These are phyloP conservation scores for Oikopleura dioica DNA, from an alignment of 23 tunicate species.

Conservation along the genomic window DNA sequence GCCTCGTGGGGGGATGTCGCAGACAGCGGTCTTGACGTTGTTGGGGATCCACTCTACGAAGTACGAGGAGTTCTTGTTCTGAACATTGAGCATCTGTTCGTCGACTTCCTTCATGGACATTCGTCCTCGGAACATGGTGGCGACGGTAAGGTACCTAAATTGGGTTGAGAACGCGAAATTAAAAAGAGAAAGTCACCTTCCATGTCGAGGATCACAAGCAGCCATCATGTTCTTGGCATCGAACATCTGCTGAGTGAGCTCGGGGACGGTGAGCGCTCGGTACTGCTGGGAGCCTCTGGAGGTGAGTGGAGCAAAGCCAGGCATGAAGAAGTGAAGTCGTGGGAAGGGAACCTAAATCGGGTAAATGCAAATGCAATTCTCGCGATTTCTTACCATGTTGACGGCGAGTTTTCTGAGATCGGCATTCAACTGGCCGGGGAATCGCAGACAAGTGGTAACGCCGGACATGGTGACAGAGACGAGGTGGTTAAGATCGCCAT, in stretches of 20 bases:
- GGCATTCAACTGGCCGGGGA: too few relatives aligned
- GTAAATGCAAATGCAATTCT: too few relatives aligned
- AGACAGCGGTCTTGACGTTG: conserved; percentile 72
- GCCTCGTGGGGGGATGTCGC: conserved; percentile 70
- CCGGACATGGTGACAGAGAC: conserved; percentile 95
- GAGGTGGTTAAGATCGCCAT: conserved; percentile 88
- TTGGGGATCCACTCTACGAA: conserved; percentile 90
- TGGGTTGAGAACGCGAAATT: too few relatives aligned
- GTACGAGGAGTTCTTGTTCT: conserved; percentile 90
- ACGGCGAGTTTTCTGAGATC: conserved; percentile 84
- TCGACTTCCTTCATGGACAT: conserved; percentile 95
- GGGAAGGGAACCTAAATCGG: too few relatives aligned
- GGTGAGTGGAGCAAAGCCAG: conserved; percentile 69
- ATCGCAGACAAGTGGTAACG: conserved; percentile 82
- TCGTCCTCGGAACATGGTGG: conserved; percentile 85
- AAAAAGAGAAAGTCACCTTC: conserved; percentile 22
- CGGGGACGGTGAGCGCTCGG: conserved; percentile 90
- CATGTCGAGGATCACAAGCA: conserved; percentile 76
- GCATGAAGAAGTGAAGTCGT: conserved; percentile 82
- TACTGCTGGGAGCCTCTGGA: conserved; percentile 65
- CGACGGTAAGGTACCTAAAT: conserved; percentile 40
- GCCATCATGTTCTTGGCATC: conserved; percentile 88
- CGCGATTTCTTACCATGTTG: conserved; percentile 80
- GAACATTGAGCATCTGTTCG: conserved; percentile 93
- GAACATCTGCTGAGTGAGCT: conserved; percentile 89